Conservation (phyloP, 2,113 vertebrate species). For the Rostratula benghalensis region DNA sequence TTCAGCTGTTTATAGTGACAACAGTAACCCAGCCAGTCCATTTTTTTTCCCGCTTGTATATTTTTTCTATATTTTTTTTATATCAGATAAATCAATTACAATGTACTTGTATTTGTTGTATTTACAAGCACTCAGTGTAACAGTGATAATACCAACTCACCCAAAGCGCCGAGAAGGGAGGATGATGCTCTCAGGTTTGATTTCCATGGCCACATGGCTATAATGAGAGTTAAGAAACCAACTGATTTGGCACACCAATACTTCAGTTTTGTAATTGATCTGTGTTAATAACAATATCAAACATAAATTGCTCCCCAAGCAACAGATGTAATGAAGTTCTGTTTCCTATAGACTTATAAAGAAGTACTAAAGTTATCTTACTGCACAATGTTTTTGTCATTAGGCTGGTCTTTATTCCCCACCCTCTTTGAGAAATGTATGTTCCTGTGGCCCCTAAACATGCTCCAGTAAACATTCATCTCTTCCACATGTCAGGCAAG, state of each 20-base stretch:
- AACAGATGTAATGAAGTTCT: background rate
- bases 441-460: background rate
- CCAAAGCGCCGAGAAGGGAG: background rate
- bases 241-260: background rate
- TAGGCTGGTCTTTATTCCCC: background rate
- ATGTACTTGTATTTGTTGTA: background rate
- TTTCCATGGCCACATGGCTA: background rate
- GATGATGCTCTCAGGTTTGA: background rate
- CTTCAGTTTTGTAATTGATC: background rate
- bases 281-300: background rate
- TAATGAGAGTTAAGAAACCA: background rate
- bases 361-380: background rate
- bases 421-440: rapidly evolving
- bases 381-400: background rate
- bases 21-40: background rate
- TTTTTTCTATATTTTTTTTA: background rate
- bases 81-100: background rate
- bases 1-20: background rate
- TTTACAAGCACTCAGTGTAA: background rate
- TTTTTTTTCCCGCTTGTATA: too few species aligned
- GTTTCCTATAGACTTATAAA: background rate
- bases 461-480: background rate
- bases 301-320: background rate
- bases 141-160: background rate
- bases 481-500: background rate